Base-by-base conservation (phyloP, 53 echinoderm and acorn worm genomes). In the Henricia sp. region DNA sequence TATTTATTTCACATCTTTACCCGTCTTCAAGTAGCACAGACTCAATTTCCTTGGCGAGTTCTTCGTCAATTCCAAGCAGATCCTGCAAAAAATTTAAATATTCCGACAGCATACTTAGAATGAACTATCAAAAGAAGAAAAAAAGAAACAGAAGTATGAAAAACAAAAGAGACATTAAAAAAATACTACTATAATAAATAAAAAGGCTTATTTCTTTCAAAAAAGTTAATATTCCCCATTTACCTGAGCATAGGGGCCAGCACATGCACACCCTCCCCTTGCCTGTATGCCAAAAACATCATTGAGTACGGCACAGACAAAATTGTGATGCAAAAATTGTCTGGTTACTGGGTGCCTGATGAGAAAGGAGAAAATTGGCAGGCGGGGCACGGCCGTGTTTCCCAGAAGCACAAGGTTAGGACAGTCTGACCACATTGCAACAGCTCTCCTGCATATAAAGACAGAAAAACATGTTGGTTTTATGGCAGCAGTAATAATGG, bases 201-300 rank as follows among this genome's bases (percentile, higher is more conserved):
- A n/a, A n/a, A n/a, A n/a, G n/a, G n/a, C n/a, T n/a, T n/a, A n/a
- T n/a, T n/a, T n/a, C n/a, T n/a, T n/a, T n/a, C n/a, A n/a, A n/a
- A n/a, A n/a, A n/a, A n/a, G n/a, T n/a, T n/a, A n/a, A n/a, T n/a
- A n/a, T 68, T 13, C 38, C 43, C 4, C 6, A 3, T 8, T 14
- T 70, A 96, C 96, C 93, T 96, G 96, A 0, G 96, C 96, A 91
- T 96, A 96, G 16, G 96, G 96, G 1, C 96, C 96, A 66, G 96
- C 96, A 50, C 96, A 96, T 0, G 96, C 93, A 85, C 96, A 96
- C 0, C 96, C 96, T 20, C 96, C 96, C 42, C 96, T 72, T 0
- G 91, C 87, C 86, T 96, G 96, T 39, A 96, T 89, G 38, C 96
- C 96, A 88, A 94, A 96, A 17, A 96, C 70, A 74, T 96, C 94